These are phyloP conservation scores for Parus major DNA, from an alignment of 2,113 vertebrate species.

Conservation along the genomic window DNA sequence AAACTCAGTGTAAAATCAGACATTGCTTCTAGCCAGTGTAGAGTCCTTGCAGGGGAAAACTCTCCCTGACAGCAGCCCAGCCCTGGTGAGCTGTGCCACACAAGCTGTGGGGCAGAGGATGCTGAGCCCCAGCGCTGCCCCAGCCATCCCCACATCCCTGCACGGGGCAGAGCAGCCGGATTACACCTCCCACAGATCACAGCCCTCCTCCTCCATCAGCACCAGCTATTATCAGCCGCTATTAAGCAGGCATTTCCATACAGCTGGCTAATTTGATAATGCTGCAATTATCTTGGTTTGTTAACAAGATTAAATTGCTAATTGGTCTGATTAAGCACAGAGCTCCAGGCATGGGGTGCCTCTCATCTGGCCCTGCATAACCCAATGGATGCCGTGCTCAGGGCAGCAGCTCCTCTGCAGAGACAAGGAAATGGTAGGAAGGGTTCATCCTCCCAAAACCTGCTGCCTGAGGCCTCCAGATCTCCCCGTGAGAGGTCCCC, in stretches of 20 bases:
- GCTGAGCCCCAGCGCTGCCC: not conserved
- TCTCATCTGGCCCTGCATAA: not conserved
- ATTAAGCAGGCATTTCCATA: constrained; percentile 57
- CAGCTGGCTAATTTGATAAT: constrained; percentile 66
- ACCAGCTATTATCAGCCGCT: constrained; percentile 45
- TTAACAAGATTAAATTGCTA: constrained; percentile 68
- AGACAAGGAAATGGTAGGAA: not conserved
- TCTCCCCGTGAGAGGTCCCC: not conserved
- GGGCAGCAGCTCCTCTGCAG: not conserved
- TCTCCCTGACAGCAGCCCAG: not conserved
- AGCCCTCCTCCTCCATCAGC: constrained; percentile 5
- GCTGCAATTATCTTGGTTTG: constrained; percentile 62
- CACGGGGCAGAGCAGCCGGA: not conserved
- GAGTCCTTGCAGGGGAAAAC: not conserved
- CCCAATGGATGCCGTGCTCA: not conserved
- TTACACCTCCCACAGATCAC: not conserved
- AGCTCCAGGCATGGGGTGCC: constrained; percentile 4
- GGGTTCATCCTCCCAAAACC: not conserved
- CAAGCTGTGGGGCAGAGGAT: too few relatives aligned
- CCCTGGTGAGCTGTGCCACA: not conserved
- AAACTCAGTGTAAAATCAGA: not conserved
- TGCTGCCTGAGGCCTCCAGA: not conserved
- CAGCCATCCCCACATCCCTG: fast-evolving
- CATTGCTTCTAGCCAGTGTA: not conserved
- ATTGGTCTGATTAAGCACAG: constrained; percentile 60